These are phyloP conservation scores for Drosophila oshimai DNA, from an alignment of 1,140 invertebrate species.

Conservation along the genomic window DNA sequence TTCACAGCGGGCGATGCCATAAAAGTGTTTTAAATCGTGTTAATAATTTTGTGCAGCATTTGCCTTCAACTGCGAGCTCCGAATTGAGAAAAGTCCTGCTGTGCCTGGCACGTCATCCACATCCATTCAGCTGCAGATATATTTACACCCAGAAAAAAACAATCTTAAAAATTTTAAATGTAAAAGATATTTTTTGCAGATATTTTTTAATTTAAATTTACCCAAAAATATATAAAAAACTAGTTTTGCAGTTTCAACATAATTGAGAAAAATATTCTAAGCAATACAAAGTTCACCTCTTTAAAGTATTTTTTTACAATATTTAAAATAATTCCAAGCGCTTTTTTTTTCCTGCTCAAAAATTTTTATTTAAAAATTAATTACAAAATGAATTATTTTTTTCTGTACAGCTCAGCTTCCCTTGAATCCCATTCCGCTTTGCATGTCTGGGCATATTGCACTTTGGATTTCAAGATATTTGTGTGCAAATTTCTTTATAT, in stretches of 20 bases:
- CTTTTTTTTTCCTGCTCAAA: too few species aligned
- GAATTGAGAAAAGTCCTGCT: slow-evolving; percentile 77
- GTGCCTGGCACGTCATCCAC: slow-evolving; percentile 70
- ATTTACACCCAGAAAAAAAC: slow-evolving; percentile 12
- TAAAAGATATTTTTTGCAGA: too few species aligned
- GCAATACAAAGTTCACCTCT: too few species aligned
- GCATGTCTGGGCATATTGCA: slow-evolving; percentile 44
- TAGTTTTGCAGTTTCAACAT: too few species aligned
- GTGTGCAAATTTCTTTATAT: slow-evolving; percentile 15
- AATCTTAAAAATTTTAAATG: not conserved
- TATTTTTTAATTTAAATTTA: too few species aligned
- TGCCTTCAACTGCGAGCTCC: slow-evolving; percentile 51
- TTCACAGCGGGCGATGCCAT: slow-evolving; percentile 81
- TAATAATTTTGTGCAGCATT: slow-evolving; percentile 81
- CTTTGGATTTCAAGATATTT: slow-evolving; percentile 28
- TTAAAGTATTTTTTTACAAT: too few species aligned
- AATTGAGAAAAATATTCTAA: too few species aligned
- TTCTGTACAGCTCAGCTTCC: not conserved
- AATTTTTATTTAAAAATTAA: not conserved
- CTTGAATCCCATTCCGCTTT: slow-evolving; percentile 7
- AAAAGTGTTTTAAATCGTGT: slow-evolving; percentile 82
- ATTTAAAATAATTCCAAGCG: too few species aligned
- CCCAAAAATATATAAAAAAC: too few species aligned
- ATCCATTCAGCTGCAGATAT: slow-evolving; percentile 20
- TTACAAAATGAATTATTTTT: not conserved